Evolutionary conservation across 1,140 invertebrate genomes (phyloP).

Genomic region (Philotrypesis tridentata): DNA sequence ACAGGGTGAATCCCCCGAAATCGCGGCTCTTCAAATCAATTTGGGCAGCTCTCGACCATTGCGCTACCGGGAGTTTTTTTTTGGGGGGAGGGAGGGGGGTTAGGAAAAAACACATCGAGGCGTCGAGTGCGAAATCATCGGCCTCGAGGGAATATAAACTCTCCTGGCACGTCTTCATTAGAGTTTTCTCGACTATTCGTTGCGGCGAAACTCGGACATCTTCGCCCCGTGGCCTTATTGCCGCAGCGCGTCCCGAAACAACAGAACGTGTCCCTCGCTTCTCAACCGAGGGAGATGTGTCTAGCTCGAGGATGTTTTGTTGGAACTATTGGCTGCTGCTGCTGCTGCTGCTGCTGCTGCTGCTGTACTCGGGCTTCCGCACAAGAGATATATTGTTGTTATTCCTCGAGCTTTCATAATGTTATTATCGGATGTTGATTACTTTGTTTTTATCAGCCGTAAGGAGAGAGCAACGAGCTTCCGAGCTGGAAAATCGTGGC

Average conservation of each 20-base stretch:
- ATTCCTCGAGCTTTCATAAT: background rate
- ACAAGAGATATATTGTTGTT: background rate
- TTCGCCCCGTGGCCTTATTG: slow-evolving; percentile 9
- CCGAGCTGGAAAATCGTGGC: too few relatives aligned
- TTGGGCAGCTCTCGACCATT: background rate
- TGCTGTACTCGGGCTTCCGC: background rate
- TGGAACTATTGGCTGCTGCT: background rate
- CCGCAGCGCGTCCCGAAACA: slow-evolving; percentile 8
- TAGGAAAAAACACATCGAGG: background rate
- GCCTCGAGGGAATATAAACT: slow-evolving; percentile 33
- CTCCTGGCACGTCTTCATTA: slow-evolving; percentile 37
- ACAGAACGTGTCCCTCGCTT: background rate
- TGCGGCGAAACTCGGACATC: slow-evolving; percentile 11
- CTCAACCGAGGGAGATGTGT: background rate
- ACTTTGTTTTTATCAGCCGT: background rate
- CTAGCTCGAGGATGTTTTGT: slow-evolving; percentile 14
- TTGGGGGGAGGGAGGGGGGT: background rate
- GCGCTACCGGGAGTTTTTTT: too few relatives aligned
- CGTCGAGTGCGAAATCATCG: slow-evolving; percentile 18
- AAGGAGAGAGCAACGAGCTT: too few relatives aligned
- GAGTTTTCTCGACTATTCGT: slow-evolving; percentile 15
- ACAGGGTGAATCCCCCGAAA: background rate
- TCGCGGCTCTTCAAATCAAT: slow-evolving; percentile 8
- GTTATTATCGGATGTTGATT: background rate
- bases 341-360: background rate